phyloP scores from a whole-genome alignment of 2,888 invertebrate genomes.

The Arrhopalites spinosus region DNA sequence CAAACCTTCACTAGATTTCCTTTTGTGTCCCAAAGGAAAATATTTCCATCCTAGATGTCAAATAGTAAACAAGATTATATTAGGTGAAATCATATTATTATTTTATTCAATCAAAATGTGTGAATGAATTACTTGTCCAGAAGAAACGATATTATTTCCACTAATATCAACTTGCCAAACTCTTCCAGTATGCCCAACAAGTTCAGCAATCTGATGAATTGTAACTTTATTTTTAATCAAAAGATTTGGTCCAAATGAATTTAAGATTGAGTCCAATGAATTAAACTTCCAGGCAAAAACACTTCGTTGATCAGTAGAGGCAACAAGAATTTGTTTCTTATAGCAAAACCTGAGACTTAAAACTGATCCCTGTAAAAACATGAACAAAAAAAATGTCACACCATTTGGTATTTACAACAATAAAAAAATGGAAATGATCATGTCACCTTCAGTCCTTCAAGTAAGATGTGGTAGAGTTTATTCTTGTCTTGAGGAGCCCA shows the following conservation, averaged over 20 bases:
- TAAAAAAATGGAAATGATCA: background rate
- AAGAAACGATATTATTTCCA: constrained; percentile 9
- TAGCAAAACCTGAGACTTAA: constrained; percentile 8
- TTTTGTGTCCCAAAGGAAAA: constrained; percentile 5
- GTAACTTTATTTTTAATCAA: background rate
- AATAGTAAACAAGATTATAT: background rate
- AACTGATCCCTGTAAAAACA: constrained; percentile 28
- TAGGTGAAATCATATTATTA: background rate
- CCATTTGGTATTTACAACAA: background rate
- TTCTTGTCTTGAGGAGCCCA: constrained; percentile 18
- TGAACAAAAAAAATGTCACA: background rate
- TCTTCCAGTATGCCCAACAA: constrained; percentile 29
- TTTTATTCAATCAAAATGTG: background rate
- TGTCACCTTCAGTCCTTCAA: constrained; percentile 29
- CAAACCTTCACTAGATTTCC: constrained; percentile 19
- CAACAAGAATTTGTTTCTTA: constrained; percentile 19
- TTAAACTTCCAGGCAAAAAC: constrained; percentile 30
- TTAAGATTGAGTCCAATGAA: background rate
- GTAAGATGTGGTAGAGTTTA: background rate
- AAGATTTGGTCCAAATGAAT: background rate
- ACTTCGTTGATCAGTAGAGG: constrained; percentile 30
- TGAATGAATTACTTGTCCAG: constrained; percentile 17
- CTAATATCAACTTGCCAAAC: constrained; percentile 27
- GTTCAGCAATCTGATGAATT: constrained; percentile 12
- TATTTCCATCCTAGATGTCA: constrained; percentile 29